Percentiles rank a stretch among this genome's conserved stretches.
Conservation (phyloP, 2,888 invertebrate species). For the Sphecodes monilicornis region DNA sequence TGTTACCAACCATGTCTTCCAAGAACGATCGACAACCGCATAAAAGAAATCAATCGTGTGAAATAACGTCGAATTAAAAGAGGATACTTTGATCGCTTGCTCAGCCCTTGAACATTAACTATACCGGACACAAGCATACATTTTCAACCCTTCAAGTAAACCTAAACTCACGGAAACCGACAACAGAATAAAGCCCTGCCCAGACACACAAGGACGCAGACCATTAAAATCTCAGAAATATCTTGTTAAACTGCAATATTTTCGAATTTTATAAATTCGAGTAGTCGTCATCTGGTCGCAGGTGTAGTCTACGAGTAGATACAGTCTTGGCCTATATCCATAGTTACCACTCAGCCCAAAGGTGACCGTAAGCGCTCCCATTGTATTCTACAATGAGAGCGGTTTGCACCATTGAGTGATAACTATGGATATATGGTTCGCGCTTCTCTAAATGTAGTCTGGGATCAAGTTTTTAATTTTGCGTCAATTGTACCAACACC, state of each 20-base stretch:
- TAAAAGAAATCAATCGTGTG: background rate
- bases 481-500: background rate
- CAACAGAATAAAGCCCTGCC: background rate
- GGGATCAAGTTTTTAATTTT: background rate
- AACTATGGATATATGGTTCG: slow-evolving; percentile 59
- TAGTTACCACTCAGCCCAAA: slow-evolving; percentile 55
- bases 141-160: background rate
- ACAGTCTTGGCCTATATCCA: slow-evolving; percentile 40
- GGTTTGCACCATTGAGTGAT: slow-evolving; percentile 51
- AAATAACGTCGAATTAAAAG: background rate
- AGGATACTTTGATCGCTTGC: background rate
- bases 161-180: background rate
- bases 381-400: slow-evolving; percentile 22
- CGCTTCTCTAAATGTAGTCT: slow-evolving; percentile 12
- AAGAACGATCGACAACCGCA: background rate
- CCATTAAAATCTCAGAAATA: slow-evolving; percentile 19
- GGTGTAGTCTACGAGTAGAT: background rate
- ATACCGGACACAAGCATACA: background rate
- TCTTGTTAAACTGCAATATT: background rate
- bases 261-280: background rate
- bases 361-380: slow-evolving; percentile 17
- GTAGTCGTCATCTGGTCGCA: background rate
- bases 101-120: slow-evolving; percentile 5
- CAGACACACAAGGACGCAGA: slow-evolving; percentile 20
- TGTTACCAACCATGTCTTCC: background rate